Conservation (phyloP, 64 coral and sea anemone genomes). For the Anthopleura sola region DNA sequence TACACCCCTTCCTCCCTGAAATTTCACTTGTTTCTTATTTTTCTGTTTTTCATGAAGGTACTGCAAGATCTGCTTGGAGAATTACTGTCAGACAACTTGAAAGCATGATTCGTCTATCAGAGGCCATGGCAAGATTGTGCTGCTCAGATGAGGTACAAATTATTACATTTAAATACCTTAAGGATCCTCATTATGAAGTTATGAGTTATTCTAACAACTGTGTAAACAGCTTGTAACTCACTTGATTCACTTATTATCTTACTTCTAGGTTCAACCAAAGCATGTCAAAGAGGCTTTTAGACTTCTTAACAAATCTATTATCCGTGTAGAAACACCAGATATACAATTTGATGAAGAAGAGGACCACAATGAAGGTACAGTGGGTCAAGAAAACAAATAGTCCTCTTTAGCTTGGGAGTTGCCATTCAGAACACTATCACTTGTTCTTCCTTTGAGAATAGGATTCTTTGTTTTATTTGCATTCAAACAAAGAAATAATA, state of each 20-base stretch:
- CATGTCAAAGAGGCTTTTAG: slow-evolving; percentile 99
- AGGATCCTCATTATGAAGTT: too few relatives aligned
- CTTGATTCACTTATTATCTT: neutral
- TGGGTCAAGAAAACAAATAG: neutral
- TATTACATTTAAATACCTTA: neutral
- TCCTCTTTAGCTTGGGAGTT: too few relatives aligned
- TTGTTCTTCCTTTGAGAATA: too few relatives aligned
- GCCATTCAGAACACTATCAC: too few relatives aligned
- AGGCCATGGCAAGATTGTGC: slow-evolving; percentile 95
- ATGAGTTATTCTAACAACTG: too few relatives aligned
- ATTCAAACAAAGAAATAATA: too few relatives aligned
- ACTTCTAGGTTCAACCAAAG: slow-evolving; percentile 86
- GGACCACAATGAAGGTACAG: slow-evolving; percentile 72
- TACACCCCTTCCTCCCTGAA: too few relatives aligned
- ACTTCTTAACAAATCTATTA: slow-evolving; percentile 96
- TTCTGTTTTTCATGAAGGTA: slow-evolving; percentile 36
- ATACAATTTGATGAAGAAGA: slow-evolving; percentile 98
- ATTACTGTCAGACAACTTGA: slow-evolving; percentile 97
- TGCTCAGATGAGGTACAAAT: slow-evolving; percentile 80
- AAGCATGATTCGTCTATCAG: slow-evolving; percentile 98
- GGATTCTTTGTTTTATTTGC: too few relatives aligned
- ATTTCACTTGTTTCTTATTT: too few relatives aligned
- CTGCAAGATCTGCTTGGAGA: slow-evolving; percentile 89
- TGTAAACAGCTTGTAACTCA: neutral
- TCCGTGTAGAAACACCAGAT: slow-evolving; percentile 97